Evolutionary conservation across 1,140 invertebrate species (phyloP).

Genomic region (Drosophila mojavensis): DNA sequence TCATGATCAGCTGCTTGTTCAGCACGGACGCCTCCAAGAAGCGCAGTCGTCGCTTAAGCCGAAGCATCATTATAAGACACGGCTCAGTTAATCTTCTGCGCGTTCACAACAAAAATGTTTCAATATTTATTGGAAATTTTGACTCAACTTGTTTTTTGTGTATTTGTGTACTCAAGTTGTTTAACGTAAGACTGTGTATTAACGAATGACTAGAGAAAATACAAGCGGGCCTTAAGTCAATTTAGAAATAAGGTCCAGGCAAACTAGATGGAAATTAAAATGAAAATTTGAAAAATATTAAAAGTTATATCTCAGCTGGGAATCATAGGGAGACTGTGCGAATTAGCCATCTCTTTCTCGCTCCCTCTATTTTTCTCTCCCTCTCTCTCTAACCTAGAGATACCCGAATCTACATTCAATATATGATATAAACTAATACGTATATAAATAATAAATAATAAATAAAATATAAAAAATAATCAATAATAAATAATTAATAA

Average conservation of each 20-base stretch:
- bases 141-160: slow-evolving; percentile 4
- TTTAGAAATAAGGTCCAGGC: not conserved
- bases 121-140: slow-evolving; percentile 2
- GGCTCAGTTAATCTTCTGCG: not conserved
- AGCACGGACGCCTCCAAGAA: not conserved
- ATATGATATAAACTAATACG: no score
- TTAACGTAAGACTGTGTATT: not conserved
- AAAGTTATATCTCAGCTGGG: no score
- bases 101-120: no score
- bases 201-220: slow-evolving; percentile 2
- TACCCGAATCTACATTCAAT: no score
- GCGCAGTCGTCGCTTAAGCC: not conserved
- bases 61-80: not conserved
- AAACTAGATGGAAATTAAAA: slow-evolving; percentile 8
- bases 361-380: no score
- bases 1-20: not conserved
- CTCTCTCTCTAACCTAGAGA: no score
- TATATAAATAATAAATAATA: no score
- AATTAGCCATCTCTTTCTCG: no score
- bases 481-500: no score
- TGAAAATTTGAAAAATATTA: no score
- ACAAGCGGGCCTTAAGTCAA: not conserved
- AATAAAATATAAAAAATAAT: no score
- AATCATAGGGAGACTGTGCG: no score
- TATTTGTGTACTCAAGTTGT: slow-evolving; percentile 2